A percentile compares a stretch with the other conserved stretches of the same genome.
Conservation (phyloP, 1,140 invertebrate genomes). For the Neodiprion lecontei region DNA sequence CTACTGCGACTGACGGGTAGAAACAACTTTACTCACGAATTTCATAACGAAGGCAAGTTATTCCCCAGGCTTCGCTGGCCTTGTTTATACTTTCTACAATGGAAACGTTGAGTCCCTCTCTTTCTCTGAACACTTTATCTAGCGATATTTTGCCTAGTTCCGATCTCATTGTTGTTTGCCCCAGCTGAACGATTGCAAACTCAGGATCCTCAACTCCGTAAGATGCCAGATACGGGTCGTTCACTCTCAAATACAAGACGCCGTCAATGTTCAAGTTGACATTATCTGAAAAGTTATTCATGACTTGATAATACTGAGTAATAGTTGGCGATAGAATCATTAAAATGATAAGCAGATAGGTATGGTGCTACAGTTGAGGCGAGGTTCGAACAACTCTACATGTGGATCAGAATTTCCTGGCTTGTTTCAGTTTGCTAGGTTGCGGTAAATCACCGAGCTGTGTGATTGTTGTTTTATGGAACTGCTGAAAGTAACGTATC, state of each 20-base stretch:
- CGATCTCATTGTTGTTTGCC: conserved; percentile 99
- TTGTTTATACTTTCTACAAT: conserved; percentile 99
- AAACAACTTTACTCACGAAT: conserved; percentile 77
- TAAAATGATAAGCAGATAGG: not conserved
- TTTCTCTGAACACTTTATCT: conserved; percentile 96
- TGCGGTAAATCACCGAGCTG: too few species aligned
- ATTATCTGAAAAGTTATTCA: conserved; percentile 74
- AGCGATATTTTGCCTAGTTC: conserved; percentile 98
- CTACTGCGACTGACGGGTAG: not conserved
- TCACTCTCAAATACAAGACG: conserved; percentile 93
- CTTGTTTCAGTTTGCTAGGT: too few species aligned
- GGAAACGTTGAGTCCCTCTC: conserved; percentile 93
- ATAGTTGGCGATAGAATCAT: not conserved
- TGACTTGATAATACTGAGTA: conserved; percentile 24
- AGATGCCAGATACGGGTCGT: conserved; percentile 92
- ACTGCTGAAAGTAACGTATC: not conserved
- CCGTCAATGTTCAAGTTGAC: conserved; percentile 97
- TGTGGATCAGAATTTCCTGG: too few species aligned
- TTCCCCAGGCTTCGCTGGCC: conserved; percentile 97
- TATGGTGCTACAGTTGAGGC: too few species aligned
- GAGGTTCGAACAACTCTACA: too few species aligned
- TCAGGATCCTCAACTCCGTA: conserved; percentile 99
- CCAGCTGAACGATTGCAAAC: conserved; percentile 98
- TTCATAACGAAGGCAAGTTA: conserved; percentile 97
- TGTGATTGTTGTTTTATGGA: too few species aligned